Evolutionary conservation across 1,140 invertebrate genomes (phyloP).

Genomic region (Aphis gossypii): DNA sequence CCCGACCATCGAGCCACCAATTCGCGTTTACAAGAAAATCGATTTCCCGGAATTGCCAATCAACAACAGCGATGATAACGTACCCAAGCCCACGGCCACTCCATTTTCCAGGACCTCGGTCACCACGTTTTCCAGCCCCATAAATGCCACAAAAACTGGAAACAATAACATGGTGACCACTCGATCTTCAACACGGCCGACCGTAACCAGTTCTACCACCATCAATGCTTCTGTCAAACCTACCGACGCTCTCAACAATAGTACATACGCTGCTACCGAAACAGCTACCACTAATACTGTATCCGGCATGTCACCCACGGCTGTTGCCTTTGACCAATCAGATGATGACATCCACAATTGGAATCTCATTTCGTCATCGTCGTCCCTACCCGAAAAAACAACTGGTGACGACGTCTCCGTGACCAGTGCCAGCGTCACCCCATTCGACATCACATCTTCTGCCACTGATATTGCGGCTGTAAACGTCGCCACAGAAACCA

Average conservation of each 20-base stretch:
- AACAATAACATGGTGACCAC: background rate
- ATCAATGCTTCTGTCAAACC: background rate
- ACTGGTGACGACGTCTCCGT: constrained; percentile 36
- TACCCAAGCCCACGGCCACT: background rate
- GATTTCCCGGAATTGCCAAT: constrained; percentile 61
- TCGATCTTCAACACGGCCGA: background rate
- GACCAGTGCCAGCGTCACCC: constrained; percentile 11
- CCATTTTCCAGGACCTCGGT: background rate
- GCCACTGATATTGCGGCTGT: constrained; percentile 59
- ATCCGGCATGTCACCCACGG: background rate
- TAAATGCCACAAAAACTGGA: background rate
- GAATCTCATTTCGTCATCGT: constrained; percentile 47
- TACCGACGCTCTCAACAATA: background rate
- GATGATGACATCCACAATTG: background rate
- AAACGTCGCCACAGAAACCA: background rate
- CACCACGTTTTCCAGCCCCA: background rate
- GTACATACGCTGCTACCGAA: background rate
- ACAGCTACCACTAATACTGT: background rate
- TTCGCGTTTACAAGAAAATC: constrained; percentile 34
- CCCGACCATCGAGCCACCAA: background rate
- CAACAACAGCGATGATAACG: constrained; percentile 63
- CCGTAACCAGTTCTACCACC: background rate
- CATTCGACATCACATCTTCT: constrained; percentile 26
- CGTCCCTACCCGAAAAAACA: constrained; percentile 71
- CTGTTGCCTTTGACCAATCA: background rate